These are phyloP conservation scores for Anadara kagoshimensis DNA, from an alignment of 1,140 invertebrate species.

Conservation along the genomic window DNA sequence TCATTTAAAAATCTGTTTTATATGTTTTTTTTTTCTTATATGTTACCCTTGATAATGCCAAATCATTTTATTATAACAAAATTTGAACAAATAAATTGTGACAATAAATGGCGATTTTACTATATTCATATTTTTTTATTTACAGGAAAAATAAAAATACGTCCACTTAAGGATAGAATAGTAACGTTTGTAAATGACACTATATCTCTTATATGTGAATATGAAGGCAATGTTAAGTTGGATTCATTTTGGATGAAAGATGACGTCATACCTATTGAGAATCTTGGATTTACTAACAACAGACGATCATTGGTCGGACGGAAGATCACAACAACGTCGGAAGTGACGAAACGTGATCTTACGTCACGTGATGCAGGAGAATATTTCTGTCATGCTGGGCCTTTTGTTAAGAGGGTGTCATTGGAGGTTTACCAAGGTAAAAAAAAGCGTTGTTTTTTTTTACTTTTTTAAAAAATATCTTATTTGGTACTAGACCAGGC, in stretches of 20 bases:
- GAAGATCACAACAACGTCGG: constrained; percentile 1
- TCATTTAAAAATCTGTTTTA: too few relatives aligned
- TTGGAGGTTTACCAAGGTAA: too few relatives aligned
- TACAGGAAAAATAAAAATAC: constrained; percentile 13
- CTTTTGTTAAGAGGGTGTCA: neutral
- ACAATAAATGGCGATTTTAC: too few relatives aligned
- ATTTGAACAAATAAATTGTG: too few relatives aligned
- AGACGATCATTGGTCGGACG: constrained; percentile 3
- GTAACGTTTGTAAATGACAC: constrained; percentile 17
- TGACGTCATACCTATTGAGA: neutral
- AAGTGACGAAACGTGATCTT: constrained; percentile 6
- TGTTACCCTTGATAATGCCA: too few relatives aligned
- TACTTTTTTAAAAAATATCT: too few relatives aligned
- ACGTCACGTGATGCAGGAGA: constrained; percentile 13
- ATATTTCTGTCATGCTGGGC: constrained; percentile 33
- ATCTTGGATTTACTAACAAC: constrained; percentile 23
- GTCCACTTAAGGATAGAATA: constrained; percentile 12
- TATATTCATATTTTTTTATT: too few relatives aligned
- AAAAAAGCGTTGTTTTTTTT: neutral
- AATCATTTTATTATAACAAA: too few relatives aligned
- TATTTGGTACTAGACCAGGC: too few relatives aligned
- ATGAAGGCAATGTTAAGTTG: constrained; percentile 29
- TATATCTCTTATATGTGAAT: constrained; percentile 28
- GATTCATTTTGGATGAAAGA: constrained; percentile 20
- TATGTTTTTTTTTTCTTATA: too few relatives aligned